Conservation (phyloP, 2,113 vertebrate genomes). For the Carassius auratus region DNA sequence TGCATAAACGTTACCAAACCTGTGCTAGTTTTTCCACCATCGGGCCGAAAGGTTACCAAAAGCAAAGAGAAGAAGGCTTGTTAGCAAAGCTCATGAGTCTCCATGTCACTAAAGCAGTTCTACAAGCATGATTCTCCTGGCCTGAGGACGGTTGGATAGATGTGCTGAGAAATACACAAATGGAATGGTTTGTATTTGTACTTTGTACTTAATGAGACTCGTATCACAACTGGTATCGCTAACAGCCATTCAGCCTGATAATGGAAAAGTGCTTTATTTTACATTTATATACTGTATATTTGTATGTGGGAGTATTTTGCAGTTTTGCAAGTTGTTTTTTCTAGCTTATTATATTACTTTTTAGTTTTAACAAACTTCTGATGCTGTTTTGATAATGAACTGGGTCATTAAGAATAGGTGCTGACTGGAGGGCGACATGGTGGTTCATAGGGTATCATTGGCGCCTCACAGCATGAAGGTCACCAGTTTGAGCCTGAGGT, state of each 20-base stretch:
- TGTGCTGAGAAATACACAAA: background rate
- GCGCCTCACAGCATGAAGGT: background rate
- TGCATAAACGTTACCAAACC: background rate
- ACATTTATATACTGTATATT: background rate
- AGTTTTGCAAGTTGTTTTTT: background rate
- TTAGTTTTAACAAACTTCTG: background rate
- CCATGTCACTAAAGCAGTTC: background rate
- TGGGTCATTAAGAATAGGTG: background rate
- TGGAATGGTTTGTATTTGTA: background rate
- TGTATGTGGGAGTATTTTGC: background rate
- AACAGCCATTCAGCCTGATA: background rate
- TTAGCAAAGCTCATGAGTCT: background rate
- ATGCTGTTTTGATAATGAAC: background rate
- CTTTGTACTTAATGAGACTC: background rate
- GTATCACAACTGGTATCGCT: background rate
- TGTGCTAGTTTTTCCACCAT: background rate
- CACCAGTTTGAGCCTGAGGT: too few species aligned
- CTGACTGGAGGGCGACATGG: background rate
- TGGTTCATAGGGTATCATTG: background rate
- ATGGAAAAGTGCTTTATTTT: background rate
- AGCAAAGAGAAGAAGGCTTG: background rate
- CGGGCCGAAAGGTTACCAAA: background rate
- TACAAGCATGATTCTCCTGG: background rate
- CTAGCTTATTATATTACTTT: background rate
- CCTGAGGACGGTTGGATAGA: background rate